Percentiles rank a stretch among this genome's conserved stretches.
Evolutionary conservation across 2,113 vertebrate genomes (phyloP).

Genomic region (Orientallactaga bullata): DNA sequence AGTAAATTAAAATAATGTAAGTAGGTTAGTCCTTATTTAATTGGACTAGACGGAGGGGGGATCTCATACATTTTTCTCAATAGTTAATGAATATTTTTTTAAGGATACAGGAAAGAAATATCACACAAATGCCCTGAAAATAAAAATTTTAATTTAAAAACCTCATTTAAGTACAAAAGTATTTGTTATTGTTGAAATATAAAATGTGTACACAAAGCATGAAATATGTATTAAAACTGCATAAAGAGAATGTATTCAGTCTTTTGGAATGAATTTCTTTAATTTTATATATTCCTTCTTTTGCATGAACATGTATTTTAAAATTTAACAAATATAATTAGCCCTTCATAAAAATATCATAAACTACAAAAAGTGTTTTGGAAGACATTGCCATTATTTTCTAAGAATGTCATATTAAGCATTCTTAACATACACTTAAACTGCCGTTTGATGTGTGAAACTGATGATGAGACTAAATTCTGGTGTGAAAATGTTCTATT

Average conservation of each 20-base stretch:
- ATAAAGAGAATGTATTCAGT: not conserved
- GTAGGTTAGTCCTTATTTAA: not conserved
- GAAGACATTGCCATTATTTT: constrained; percentile 57
- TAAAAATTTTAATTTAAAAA: not conserved
- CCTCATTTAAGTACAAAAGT: not conserved
- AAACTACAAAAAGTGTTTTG: constrained; percentile 34
- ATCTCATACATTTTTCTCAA: not conserved
- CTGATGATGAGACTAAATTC: constrained; percentile 66
- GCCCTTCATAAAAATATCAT: not conserved
- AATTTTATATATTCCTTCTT: not conserved
- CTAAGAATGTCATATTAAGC: constrained; percentile 43
- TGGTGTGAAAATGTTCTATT: constrained; percentile 69
- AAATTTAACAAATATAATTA: constrained; percentile 50
- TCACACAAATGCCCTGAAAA: not conserved
- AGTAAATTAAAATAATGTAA: not conserved
- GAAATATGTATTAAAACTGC: not conserved
- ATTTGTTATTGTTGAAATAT: constrained; percentile 3
- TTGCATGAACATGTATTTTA: not conserved
- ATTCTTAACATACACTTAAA: constrained; percentile 63
- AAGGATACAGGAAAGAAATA: not conserved
- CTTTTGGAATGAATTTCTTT: not conserved
- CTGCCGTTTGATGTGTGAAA: constrained; percentile 66
- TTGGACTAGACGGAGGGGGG: fast-evolving
- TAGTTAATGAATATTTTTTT: not conserved
- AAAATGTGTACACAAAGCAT: not conserved